Conservation (phyloP, 2,113 vertebrate species). For the Capra hircus region DNA sequence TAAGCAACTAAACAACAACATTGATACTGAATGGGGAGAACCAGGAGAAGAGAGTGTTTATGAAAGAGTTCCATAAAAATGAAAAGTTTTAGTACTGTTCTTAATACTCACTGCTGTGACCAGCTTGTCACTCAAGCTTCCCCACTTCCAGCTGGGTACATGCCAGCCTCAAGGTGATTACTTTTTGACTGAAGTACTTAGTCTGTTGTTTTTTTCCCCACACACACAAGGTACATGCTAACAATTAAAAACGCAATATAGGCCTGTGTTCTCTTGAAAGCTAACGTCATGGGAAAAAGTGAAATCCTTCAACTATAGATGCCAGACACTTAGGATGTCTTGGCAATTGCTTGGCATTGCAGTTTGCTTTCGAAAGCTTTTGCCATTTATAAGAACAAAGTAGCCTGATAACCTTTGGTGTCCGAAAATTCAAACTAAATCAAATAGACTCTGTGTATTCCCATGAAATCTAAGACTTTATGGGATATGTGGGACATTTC, state of each 20-base stretch:
- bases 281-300: background rate
- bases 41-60: background rate
- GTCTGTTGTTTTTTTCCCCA: background rate
- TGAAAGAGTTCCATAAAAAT: background rate
- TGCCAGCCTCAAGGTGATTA: background rate
- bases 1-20: background rate
- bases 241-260: background rate
- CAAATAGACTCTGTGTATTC: background rate
- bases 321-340: background rate
- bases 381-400: constrained; percentile 28
- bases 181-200: background rate
- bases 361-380: background rate
- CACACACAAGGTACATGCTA: background rate
- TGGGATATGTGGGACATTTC: background rate
- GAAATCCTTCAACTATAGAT: background rate
- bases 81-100: background rate
- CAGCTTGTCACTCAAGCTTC: background rate
- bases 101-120: background rate
- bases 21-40: background rate
- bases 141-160: background rate
- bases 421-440: background rate
- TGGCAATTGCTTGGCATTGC: background rate
- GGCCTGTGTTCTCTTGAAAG: constrained; percentile 6
- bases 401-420: background rate
- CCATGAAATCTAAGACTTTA: background rate